Evolutionary conservation across 2,113 vertebrate species (phyloP), one percentile per base, ranked within the genome.

Genomic region (Fulmarus glacialis): DNA sequence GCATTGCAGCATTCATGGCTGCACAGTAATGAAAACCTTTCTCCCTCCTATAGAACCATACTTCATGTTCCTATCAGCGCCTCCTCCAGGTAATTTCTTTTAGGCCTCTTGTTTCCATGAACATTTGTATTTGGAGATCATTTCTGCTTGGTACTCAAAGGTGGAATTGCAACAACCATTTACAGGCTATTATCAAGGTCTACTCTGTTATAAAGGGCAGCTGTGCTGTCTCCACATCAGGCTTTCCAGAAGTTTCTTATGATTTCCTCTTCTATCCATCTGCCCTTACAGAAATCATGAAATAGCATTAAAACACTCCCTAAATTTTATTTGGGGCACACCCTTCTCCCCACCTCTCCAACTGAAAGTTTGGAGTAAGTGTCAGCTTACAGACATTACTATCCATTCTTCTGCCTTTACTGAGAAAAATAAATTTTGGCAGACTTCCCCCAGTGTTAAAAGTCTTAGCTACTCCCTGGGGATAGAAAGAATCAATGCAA

Each of bases 401-500:
- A 68, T 66, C 87, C 56, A 59, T 84, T 70, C 89, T 82, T 95
- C 87, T 92, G 68, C 81, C 89, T 97, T 95, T 95, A 83, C 97
- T 97, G 83, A 68, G 90, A 96, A 91, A 97, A 97, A 97, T 91
- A 97, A 98, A 98, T 96, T 97, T 95, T 92, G 95, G 79, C 89
- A 97, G 91, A 79, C 87, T 87, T 86, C 89, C 91, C 91, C 93
- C 91, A 93, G 93, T 89, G 91, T 94, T 98, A 96, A 94, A 93
- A 98, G 93, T 96, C 97, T 95, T 70, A 93, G 88, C 95, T 95
- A 74, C 86, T 96, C 97, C 98, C 96, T 42, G 70, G 82, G 94
- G 97, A 96, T 72, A 92, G 87, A 96, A 94, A 93, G 87, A 98
- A 98, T 98, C 97, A 95, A 98, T 97, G 91, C 82, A 96, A 96